Evolutionary conservation across 2,888 invertebrate species (phyloP).

Genomic region (Escarpia spicata): DNA sequence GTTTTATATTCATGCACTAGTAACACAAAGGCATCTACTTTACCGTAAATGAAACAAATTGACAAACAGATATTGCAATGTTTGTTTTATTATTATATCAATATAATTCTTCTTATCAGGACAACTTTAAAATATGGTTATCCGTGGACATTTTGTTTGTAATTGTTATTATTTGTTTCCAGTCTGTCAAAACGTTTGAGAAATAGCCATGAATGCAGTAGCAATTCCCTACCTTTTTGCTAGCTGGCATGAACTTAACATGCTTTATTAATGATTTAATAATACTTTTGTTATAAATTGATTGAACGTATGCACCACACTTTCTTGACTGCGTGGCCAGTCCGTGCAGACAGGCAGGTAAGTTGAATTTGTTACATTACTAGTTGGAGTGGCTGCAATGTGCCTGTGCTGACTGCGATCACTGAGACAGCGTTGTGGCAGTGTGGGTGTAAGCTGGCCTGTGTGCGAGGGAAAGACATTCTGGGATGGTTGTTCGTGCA

Average conservation of each 20-base stretch:
- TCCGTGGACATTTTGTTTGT: too few species aligned
- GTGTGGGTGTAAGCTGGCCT: background rate
- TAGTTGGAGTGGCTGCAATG: conserved; percentile 3
- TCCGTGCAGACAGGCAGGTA: background rate
- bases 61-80: too few species aligned
- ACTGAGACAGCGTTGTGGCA: background rate
- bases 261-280: background rate
- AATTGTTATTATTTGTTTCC: too few species aligned
- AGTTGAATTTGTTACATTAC: conserved; percentile 8
- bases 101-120: too few species aligned
- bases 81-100: too few species aligned
- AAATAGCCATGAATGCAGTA: too few species aligned
- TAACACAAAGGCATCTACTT: too few species aligned
- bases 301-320: background rate
- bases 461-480: background rate
- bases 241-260: background rate
- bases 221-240: background rate
- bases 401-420: conserved; percentile 3
- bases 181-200: too few species aligned
- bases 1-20: too few species aligned
- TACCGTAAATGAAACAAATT: too few species aligned
- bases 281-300: background rate
- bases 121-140: too few species aligned
- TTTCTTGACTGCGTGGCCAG: background rate
- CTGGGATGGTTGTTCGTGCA: background rate